Evolutionary conservation across 2,888 invertebrate genomes (phyloP).

Genomic region (Drosophila ezoana): DNA sequence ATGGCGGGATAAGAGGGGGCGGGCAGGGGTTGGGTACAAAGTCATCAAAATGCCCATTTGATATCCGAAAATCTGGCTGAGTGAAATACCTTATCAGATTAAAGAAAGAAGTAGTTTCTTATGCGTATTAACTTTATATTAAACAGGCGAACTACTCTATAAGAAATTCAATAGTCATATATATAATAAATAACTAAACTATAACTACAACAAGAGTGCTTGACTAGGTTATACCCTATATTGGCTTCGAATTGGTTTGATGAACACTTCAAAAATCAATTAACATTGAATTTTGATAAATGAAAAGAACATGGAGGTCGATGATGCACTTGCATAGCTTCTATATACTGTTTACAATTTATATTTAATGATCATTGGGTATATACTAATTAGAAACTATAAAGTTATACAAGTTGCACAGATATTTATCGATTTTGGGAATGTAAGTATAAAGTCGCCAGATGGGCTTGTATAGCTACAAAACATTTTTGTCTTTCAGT

Average conservation of each 20-base stretch:
- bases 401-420: no score
- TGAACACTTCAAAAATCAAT: background rate
- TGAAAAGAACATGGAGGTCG: no score
- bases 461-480: no score
- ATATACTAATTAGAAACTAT: no score
- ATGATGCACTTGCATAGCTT: no score
- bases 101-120: background rate
- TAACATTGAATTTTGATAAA: background rate
- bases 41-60: slow-evolving; percentile 25
- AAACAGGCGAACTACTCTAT: background rate
- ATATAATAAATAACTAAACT: background rate
- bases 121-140: background rate
- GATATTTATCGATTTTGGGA: no score
- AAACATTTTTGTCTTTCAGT: no score
- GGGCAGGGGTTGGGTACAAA: background rate
- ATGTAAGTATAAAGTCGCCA: no score
- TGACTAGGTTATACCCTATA: background rate
- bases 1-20: background rate
- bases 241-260: no score
- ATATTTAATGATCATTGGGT: no score
- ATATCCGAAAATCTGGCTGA: slow-evolving; percentile 1
- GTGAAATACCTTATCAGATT: slow-evolving; percentile 39
- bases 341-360: no score
- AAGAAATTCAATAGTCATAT: background rate
- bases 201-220: background rate